phyloP scores from a whole-genome alignment of 1,140 invertebrate species.

The Heliconius eleuchia region DNA sequence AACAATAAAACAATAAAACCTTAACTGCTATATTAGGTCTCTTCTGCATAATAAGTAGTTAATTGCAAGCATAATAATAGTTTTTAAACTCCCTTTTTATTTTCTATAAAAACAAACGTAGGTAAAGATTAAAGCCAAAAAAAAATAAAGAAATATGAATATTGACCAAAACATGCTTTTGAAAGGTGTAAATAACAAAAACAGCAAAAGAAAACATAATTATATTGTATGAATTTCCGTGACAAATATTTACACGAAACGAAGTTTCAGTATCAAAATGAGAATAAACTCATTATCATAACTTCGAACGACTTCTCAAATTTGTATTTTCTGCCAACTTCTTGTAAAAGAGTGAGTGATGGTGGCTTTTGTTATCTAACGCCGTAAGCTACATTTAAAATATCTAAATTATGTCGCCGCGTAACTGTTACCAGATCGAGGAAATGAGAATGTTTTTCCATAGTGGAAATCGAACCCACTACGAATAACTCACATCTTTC shows the following conservation, averaged over 20 bases:
- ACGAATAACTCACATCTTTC: no score
- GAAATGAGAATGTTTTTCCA: no score
- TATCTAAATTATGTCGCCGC: no score
- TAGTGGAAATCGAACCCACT: no score
- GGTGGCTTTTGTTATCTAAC: conserved; percentile 24
- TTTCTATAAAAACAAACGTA: no score
- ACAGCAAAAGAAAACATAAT: conserved; percentile 28
- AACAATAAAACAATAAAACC: no score
- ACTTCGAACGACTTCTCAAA: conserved; percentile 40
- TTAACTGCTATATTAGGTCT: no score
- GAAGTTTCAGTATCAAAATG: conserved; percentile 45
- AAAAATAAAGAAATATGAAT: not conserved
- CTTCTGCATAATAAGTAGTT: no score
- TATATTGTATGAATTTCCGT: conserved; percentile 26
- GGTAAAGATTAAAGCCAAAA: no score
- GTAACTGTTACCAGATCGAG: no score
- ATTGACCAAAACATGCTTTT: not conserved
- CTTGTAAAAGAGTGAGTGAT: conserved; percentile 20
- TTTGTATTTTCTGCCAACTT: conserved; percentile 29
- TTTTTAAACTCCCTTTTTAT: no score
- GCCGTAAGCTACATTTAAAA: not conserved
- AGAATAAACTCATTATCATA: conserved; percentile 45
- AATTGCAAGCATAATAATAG: no score
- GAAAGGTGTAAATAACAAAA: not conserved
- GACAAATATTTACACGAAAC: conserved; percentile 33